A percentile compares a stretch with the other conserved stretches of the same genome.
Evolutionary conservation across 2,888 invertebrate genomes (phyloP).

Genomic region (Tipula lateralis): DNA sequence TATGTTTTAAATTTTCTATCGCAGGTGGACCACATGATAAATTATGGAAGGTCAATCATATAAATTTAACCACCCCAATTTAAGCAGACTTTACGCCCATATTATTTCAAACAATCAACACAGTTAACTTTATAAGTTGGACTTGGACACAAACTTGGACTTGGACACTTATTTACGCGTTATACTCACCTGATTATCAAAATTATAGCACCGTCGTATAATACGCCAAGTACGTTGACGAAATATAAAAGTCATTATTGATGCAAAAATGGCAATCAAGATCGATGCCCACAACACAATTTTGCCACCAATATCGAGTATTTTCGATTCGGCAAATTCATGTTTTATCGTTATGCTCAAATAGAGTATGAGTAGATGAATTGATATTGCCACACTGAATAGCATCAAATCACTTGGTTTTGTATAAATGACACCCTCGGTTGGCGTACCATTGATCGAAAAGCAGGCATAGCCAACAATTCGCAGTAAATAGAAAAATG

Average conservation of each 20-base stretch:
- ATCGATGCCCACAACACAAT: constrained; percentile 15
- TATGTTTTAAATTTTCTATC: too few relatives aligned
- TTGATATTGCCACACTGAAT: neutral
- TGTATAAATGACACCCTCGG: neutral
- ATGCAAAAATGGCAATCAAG: neutral
- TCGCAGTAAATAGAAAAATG: constrained; percentile 20
- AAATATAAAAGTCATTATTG: neutral
- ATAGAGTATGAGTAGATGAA: neutral
- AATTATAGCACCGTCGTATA: neutral
- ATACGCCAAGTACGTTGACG: neutral
- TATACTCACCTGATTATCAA: constrained; percentile 24
- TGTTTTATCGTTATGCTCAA: neutral
- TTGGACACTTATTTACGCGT: too few relatives aligned
- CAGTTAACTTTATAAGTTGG: too few relatives aligned
- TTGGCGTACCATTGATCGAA: neutral
- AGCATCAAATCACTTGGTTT: neutral
- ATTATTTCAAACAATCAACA: too few relatives aligned
- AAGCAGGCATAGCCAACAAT: neutral
- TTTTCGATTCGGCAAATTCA: neutral
- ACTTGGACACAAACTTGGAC: too few relatives aligned
- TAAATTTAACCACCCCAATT: too few relatives aligned
- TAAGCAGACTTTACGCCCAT: too few relatives aligned
- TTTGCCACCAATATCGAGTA: neutral
- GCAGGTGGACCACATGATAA: too few relatives aligned
- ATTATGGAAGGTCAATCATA: too few relatives aligned